Evolutionary conservation across 2,888 invertebrate genomes (phyloP), one percentile per base, ranked within the genome.

Genomic region (Athrips mouffetella): DNA sequence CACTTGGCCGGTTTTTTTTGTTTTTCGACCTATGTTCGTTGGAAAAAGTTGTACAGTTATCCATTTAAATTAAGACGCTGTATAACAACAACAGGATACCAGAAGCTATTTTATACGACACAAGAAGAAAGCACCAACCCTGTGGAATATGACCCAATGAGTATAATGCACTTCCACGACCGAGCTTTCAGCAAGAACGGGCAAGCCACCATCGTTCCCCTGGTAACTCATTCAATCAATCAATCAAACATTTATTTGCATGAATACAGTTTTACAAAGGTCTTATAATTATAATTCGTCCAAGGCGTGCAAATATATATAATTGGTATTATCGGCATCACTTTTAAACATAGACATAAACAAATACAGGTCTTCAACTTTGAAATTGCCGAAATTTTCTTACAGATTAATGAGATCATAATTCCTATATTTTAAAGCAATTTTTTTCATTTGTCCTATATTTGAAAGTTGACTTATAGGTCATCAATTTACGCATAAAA

Each of bases 141-240:
- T 10, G 62, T 70, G 3, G 83, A 85, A 49, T 86, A 84, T 47
- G 84, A 86, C 46, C 74, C 81, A 0, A 57, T 67, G 60, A 86
- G 85, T 50, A 51, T 83, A 7, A 84, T 86, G 84, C 84, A 86
- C 23, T 86, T 85, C 60, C 78, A 80, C 49, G 78, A 80, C 16
- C 60, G 78, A 10, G 80, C 80, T 0, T 86, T 64, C 52, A 83
- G 71, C 35, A 52, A 53, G 5, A 83, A 84, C 40, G 85, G 85
- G 2, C 74, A 64, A 20, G 67, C 80, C 1, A 83, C 83, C 3
- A 65, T 82, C 2, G 49, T 60, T 3, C 63, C 82, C 15, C 46
- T 70, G 75, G 83, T 83, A 71, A n/a, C 20, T 18, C 13, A 10
- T 30, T n/a, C n/a, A n/a, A n/a, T n/a, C n/a, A n/a, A n/a, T 30